phyloP scores from a whole-genome alignment of 1,140 invertebrate genomes.

The Nebria ingens region DNA sequence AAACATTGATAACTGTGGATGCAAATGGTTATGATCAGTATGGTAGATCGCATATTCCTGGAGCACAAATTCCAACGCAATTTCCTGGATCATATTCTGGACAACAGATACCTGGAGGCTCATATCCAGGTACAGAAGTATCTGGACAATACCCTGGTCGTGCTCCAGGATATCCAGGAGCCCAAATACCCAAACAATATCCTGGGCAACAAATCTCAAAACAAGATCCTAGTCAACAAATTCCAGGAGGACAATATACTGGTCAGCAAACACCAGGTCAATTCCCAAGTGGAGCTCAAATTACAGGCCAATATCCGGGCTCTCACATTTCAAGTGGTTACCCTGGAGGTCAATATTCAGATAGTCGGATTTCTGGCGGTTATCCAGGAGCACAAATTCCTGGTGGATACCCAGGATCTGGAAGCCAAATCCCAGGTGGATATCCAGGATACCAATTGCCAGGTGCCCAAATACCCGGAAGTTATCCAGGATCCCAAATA shows the following conservation, averaged over 20 bases:
- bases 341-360: conserved; percentile 10
- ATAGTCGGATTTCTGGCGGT: conserved; percentile 12
- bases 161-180: conserved; percentile 6
- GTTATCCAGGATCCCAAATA: conserved; percentile 15
- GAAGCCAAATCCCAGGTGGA: not conserved
- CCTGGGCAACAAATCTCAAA: conserved; percentile 13
- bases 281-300: conserved; percentile 14
- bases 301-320: not conserved
- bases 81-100: conserved; percentile 11
- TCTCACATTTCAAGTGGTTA: conserved; percentile 13
- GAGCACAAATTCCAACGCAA: conserved; percentile 8
- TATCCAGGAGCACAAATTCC: conserved; percentile 15
- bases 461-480: conserved; percentile 12
- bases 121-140: no score
- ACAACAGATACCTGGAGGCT: not conserved
- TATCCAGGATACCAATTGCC: conserved; percentile 15
- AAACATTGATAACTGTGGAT: conserved; percentile 5
- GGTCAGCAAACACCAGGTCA: conserved; percentile 16
- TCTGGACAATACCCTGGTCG: no score
- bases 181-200: conserved; percentile 10
- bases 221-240: not conserved
- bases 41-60: conserved; percentile 9
- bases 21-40: conserved; percentile 16
- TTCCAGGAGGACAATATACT: conserved; percentile 11
- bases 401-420: conserved; percentile 14